Evolutionary conservation across 1,140 invertebrate species (phyloP), one percentile per base, ranked within the genome.

Genomic region (Metaphire vulgaris): DNA sequence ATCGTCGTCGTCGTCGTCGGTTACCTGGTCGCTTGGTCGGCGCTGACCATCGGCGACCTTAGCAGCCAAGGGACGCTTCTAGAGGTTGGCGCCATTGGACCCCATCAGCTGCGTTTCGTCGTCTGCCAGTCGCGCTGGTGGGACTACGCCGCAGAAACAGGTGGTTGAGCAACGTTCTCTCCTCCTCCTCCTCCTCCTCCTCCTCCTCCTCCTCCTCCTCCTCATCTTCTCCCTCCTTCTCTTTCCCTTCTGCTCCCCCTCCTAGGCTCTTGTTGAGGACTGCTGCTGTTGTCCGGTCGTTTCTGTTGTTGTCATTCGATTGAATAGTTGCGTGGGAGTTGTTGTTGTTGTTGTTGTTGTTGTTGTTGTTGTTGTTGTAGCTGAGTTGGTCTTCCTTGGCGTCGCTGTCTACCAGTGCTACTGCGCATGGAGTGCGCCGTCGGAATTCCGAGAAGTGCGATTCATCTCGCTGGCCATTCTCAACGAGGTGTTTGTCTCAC

Each of bases 1-100:
- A 91, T 92, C 89, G 88, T 93, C 71, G 85, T 91, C 68, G 90
- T 93, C 16, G 91, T 93, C 0, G 86, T 91, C 65, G 92, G 91
- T 68, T 95, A 94, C 85, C 89, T 96, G 87, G 88, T 93, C 0
- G 92, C 93, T 1, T 95, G 93, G 88, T 95, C 93, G 0, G 91
- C 88, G 14, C 86, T 89, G 67, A 88, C 86, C 70, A 80, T 86
- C 26, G 88, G 88, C 76, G 82, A 84, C 79, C 78, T 84, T 32
- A 72, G 64, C 15, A 71, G 79, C 78, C 82, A 89, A 75, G 87
- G 84, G 77, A 26, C 31, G 14, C 71, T 72, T 1, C 15, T 56
- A 2, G 33, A 34, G 2, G 30, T 1, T 29, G 28, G 84, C 82
- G 2, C 86, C 87, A 0, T 75, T 80, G 26, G 89, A 88, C 0